Percentiles rank a stretch among this genome's conserved stretches.
phyloP scores from a whole-genome alignment of 2,888 invertebrate genomes.

The Schrankia costaestrigalis region DNA sequence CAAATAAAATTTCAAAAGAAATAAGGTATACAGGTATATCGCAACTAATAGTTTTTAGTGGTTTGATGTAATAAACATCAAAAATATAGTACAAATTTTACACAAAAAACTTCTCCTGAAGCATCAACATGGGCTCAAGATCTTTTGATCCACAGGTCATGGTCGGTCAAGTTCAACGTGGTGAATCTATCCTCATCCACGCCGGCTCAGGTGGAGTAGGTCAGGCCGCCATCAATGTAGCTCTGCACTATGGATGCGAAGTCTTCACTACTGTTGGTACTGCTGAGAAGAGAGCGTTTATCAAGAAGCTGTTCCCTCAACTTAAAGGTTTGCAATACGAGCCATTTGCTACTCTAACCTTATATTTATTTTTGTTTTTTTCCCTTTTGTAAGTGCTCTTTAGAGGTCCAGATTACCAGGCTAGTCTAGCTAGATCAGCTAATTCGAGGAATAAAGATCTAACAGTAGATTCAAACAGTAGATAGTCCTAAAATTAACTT shows the following conservation, averaged over 20 bases:
- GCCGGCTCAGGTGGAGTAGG: constrained; percentile 98
- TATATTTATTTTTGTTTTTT: neutral
- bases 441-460: too few species aligned
- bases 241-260: constrained; percentile 92
- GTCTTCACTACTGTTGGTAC: constrained; percentile 97
- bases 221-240: constrained; percentile 97
- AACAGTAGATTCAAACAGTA: neutral
- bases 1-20: too few species aligned
- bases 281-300: constrained; percentile 91
- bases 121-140: too few species aligned
- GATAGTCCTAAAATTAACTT: neutral
- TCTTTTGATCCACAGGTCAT: constrained; percentile 63
- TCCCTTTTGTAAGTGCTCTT: neutral
- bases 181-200: constrained; percentile 94
- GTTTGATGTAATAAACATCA: too few species aligned
- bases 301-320: constrained; percentile 93
- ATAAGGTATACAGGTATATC: too few species aligned
- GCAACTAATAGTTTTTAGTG: too few species aligned
- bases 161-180: constrained; percentile 88
- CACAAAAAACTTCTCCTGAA: too few species aligned
- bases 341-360: too few species aligned
- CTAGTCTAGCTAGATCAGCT: neutral
- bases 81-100: too few species aligned
- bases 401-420: too few species aligned
- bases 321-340: constrained; percentile 74